phyloP scores from a whole-genome alignment of 2,888 invertebrate species.

The Miltochrista miniata region DNA sequence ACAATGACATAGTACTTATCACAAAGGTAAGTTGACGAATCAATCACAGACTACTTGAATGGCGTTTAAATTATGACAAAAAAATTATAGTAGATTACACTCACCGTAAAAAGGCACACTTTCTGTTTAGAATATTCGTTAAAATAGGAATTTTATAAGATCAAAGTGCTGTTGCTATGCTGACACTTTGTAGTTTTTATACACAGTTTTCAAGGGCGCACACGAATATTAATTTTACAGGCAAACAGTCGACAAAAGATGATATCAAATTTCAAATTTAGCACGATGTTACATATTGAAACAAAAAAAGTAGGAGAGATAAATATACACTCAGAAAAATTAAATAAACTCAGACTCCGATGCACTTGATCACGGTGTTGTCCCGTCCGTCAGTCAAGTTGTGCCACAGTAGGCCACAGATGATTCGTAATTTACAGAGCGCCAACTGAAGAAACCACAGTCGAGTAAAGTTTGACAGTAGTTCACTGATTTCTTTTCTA shows the following conservation, averaged over 20 bases:
- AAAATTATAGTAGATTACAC: too few species aligned
- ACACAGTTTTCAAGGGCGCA: slow-evolving; percentile 78
- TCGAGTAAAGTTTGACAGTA: too few species aligned
- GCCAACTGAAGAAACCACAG: too few species aligned
- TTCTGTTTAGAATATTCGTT: slow-evolving; percentile 49
- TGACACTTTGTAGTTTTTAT: slow-evolving; percentile 74
- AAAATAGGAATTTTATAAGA: slow-evolving; percentile 59
- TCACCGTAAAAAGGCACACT: slow-evolving; percentile 69
- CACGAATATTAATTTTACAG: slow-evolving; percentile 48
- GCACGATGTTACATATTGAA: slow-evolving; percentile 31
- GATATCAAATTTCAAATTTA: slow-evolving; percentile 33
- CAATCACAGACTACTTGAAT: neutral
- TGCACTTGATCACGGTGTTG: too few species aligned
- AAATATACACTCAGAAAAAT: slow-evolving; percentile 52
- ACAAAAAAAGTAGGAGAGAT: slow-evolving; percentile 38
- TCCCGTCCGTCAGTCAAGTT: too few species aligned
- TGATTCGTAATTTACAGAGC: too few species aligned
- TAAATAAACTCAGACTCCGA: slow-evolving; percentile 52
- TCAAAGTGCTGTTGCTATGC: slow-evolving; percentile 79
- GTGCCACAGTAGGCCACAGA: too few species aligned
- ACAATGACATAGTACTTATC: neutral
- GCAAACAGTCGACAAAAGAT: slow-evolving; percentile 34
- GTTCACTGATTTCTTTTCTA: too few species aligned
- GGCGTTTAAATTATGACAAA: slow-evolving; percentile 4
- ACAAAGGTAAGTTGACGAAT: slow-evolving; percentile 9